Conservation (phyloP, 2,888 invertebrate genomes). For the Drosophila kambysellisi region DNA sequence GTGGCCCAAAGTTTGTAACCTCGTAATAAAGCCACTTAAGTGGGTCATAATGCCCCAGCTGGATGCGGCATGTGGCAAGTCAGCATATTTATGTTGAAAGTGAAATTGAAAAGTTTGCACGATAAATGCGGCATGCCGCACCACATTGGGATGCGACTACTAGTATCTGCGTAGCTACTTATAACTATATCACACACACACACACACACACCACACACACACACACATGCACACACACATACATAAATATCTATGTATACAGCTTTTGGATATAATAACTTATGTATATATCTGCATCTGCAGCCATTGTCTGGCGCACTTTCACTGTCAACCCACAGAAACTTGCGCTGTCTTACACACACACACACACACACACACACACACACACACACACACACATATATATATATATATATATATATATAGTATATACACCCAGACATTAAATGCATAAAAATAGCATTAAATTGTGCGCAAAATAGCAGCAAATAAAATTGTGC, state of each 20-base stretch:
- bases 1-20: slow-evolving; percentile 74
- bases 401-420: not conserved
- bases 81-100: slow-evolving; percentile 77
- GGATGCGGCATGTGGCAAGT: slow-evolving; percentile 31
- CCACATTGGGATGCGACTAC: slow-evolving; percentile 18
- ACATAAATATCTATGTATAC: not conserved
- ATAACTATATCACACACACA: slow-evolving; percentile 31
- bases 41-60: slow-evolving; percentile 78
- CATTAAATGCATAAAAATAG: slow-evolving; percentile 77
- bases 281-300: slow-evolving; percentile 16
- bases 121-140: slow-evolving; percentile 48
- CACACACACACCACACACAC: slow-evolving; percentile 6
- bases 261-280: slow-evolving; percentile 1
- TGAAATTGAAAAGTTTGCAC: slow-evolving; percentile 80
- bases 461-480: slow-evolving; percentile 79
- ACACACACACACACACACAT: slow-evolving; percentile 2
- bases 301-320: slow-evolving; percentile 52
- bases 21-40: slow-evolving; percentile 82
- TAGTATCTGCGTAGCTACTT: slow-evolving; percentile 37
- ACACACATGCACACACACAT: slow-evolving; percentile 3
- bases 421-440: slow-evolving; percentile 13
- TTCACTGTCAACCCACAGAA: slow-evolving; percentile 66
- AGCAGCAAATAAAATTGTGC: slow-evolving; percentile 70
- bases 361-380: slow-evolving; percentile 30
- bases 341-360: slow-evolving; percentile 47